Evolutionary conservation across 1,140 invertebrate genomes (phyloP), one percentile per base, ranked within the genome.

Genomic region (Magallana gigas): DNA sequence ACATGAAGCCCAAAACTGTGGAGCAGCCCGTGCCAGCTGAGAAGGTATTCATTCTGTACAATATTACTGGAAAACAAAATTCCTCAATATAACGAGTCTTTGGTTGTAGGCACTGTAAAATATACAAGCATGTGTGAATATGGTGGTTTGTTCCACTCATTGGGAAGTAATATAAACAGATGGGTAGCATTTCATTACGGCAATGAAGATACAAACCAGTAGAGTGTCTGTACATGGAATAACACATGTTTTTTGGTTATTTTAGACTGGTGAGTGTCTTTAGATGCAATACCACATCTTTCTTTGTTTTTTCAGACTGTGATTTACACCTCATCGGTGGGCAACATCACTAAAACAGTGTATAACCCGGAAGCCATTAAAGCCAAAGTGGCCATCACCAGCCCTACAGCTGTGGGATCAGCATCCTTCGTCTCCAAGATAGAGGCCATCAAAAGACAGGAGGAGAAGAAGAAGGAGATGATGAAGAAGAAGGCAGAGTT

Each of bases 401-500:
- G 91, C 86, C 91, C 92, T 60, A 92, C 92, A 12, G 88, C 91
- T 85, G 89, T 91, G 14, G 89, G 89, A 14, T 85, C 96, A 83
- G 96, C 95, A 14, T 93, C 95, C 12, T 95, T 95, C 88, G 95
- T 96, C 5, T 96, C 96, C 62, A 96, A 96, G 89, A 96, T 96
- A 85, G 96, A 96, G 92, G 95, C 95, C 14, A 92, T 96, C 58
- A 96, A 96, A 90, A 96, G 96, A 91, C 87, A 84, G 14, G 91
- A 97, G 90, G 96, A 96, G 88, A 96, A 97, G 85, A 95, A 96
- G 48, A 94, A 94, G 91, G 93, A 92, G 81, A 57, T 36, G 83
- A 68, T 96, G 5, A 97, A 97, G 91, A 95, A 97, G 16, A 96
- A 96, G 16, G 96, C 96, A 80, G 96, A 98, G 93, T 94, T 98